phyloP scores from a whole-genome alignment of 1,140 invertebrate species.

The Aphelinus certus region DNA sequence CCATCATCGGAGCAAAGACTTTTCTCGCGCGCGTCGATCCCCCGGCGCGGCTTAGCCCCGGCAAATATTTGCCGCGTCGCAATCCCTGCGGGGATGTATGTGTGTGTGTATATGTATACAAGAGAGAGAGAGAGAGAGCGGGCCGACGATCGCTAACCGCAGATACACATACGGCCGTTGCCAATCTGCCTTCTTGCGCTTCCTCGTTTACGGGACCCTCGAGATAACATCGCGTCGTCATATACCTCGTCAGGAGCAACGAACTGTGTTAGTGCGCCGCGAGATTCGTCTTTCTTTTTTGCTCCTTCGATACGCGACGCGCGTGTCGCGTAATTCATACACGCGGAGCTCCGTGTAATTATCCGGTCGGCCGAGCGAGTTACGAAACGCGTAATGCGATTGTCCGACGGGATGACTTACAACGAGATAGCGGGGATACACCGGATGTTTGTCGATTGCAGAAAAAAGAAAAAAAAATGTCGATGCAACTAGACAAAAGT shows the following conservation, averaged over 20 bases:
- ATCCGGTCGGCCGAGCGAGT: too few relatives aligned
- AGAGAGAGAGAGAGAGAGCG: background rate
- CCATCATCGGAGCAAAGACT: constrained; percentile 45
- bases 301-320: background rate
- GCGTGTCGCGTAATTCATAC: too few relatives aligned
- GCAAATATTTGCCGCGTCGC: constrained; percentile 55
- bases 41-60: constrained; percentile 40
- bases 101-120: too few relatives aligned
- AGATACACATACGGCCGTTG: background rate
- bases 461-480: too few relatives aligned
- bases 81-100: constrained; percentile 35
- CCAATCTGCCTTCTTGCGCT: constrained; percentile 6
- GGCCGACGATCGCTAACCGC: background rate
- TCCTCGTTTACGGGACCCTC: background rate
- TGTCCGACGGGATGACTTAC: too few relatives aligned
- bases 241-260: background rate
- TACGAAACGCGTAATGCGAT: too few relatives aligned
- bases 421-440: too few relatives aligned
- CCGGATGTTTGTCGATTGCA: too few relatives aligned
- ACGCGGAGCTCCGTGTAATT: too few relatives aligned
- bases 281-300: background rate
- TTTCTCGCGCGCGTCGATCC: constrained; percentile 5
- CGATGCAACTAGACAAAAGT: too few relatives aligned
- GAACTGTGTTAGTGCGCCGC: too few relatives aligned
- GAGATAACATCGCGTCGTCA: background rate